Evolutionary conservation across 2,888 invertebrate genomes (phyloP).

Genomic region (Limenitis camilla): DNA sequence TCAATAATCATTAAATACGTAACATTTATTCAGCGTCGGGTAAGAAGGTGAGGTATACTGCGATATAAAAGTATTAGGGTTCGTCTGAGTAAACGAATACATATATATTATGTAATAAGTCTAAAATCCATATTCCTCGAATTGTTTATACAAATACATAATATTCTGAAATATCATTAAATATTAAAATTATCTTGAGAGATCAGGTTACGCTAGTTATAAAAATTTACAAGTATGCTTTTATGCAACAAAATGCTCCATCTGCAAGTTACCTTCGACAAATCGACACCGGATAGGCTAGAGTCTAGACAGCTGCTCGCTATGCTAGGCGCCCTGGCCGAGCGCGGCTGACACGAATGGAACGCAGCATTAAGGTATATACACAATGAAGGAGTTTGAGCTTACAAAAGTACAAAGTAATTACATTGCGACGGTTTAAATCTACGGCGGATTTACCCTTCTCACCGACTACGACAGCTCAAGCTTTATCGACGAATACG

Average conservation of each 20-base stretch:
- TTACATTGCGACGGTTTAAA: slow-evolving; percentile 68
- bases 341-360: slow-evolving; percentile 18
- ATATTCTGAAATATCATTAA: slow-evolving; percentile 66
- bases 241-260: slow-evolving; percentile 56
- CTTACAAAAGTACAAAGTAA: slow-evolving; percentile 73
- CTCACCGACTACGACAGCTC: slow-evolving; percentile 67
- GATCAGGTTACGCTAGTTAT: slow-evolving; percentile 73
- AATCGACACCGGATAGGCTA: slow-evolving; percentile 23
- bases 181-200: slow-evolving; percentile 71
- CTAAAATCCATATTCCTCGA: slow-evolving; percentile 65
- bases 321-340: neutral
- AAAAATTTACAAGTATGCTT: slow-evolving; percentile 69
- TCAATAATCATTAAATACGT: slow-evolving; percentile 60
- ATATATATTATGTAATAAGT: slow-evolving; percentile 58
- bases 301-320: neutral
- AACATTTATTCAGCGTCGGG: slow-evolving; percentile 59
- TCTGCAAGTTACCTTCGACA: slow-evolving; percentile 57
- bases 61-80: slow-evolving; percentile 52
- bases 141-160: slow-evolving; percentile 68
- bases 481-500: slow-evolving; percentile 66
- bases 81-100: slow-evolving; percentile 54
- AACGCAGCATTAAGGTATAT: slow-evolving; percentile 64
- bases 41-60: slow-evolving; percentile 57
- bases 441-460: slow-evolving; percentile 68
- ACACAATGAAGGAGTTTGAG: slow-evolving; percentile 69